These are phyloP conservation scores for Odontomyia ornata DNA, from an alignment of 2,888 invertebrate species.

Conservation along the genomic window DNA sequence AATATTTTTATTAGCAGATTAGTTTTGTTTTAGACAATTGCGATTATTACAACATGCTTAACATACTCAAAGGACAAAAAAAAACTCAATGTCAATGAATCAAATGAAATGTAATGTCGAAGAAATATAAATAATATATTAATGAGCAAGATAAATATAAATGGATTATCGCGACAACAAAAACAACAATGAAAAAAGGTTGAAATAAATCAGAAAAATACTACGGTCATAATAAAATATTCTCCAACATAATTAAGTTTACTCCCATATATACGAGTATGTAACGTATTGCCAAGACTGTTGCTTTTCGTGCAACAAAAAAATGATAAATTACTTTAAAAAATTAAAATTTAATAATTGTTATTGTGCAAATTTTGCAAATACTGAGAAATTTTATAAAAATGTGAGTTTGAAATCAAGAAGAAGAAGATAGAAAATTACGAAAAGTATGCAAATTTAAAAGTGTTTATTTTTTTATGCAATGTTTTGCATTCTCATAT, in stretches of 20 bases:
- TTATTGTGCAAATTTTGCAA: neutral
- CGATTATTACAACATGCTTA: neutral
- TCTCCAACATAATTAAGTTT: conserved; percentile 23
- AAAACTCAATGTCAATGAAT: no score
- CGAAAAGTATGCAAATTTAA: neutral
- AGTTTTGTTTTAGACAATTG: neutral
- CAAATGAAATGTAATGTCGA: no score
- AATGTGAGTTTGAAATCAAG: neutral
- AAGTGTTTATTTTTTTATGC: neutral
- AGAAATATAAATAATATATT: no score
- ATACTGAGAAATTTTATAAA: conserved; percentile 29
- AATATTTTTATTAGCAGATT: neutral
- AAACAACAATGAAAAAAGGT: no score
- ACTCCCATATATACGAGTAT: conserved; percentile 20
- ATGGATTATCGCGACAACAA: no score
- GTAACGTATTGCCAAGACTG: conserved; percentile 34
- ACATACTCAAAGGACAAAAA: neutral
- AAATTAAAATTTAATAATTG: neutral
- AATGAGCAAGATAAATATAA: no score
- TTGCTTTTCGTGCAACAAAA: conserved; percentile 44
- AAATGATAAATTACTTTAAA: conserved; percentile 9
- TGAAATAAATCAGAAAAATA: no score
- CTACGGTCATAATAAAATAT: neutral
- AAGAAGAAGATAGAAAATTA: no score
- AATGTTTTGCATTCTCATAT: conserved; percentile 14